These are phyloP conservation scores for Apamea anceps DNA, from an alignment of 2,888 invertebrate genomes.

Conservation along the genomic window DNA sequence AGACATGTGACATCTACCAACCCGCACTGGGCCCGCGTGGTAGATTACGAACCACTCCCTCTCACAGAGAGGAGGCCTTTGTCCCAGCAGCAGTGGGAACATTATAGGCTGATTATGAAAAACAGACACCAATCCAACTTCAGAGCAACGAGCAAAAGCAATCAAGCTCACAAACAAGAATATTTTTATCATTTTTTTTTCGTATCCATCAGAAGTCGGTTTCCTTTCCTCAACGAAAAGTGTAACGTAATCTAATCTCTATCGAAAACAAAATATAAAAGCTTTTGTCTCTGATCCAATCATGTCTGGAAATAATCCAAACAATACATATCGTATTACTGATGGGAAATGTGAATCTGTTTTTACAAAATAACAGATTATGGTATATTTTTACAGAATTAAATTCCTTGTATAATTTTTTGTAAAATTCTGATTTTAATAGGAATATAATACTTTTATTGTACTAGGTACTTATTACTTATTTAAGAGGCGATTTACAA, in stretches of 20 bases:
- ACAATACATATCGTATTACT: constrained; percentile 45
- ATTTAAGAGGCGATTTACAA: background rate
- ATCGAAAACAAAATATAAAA: constrained; percentile 49
- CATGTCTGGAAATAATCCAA: constrained; percentile 36
- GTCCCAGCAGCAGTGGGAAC: no score
- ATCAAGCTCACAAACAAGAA: background rate
- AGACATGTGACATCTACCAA: no score
- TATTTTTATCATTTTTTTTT: constrained; percentile 14
- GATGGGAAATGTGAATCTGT: constrained; percentile 24
- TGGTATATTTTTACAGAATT: constrained; percentile 13
- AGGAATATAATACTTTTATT: background rate
- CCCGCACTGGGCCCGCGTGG: no score
- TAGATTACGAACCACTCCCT: no score
- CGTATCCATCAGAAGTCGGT: constrained; percentile 25
- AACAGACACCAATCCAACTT: background rate
- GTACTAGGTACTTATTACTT: no score
- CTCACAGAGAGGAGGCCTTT: no score
- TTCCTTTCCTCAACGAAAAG: constrained; percentile 21
- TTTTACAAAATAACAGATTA: constrained; percentile 12
- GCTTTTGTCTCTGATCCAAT: constrained; percentile 50
- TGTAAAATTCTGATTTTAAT: background rate
- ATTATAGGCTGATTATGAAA: no score
- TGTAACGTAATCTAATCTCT: constrained; percentile 45
- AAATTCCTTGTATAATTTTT: background rate
- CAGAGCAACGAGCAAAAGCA: background rate